Base-by-base conservation (phyloP, 2,888 invertebrate genomes). In the Plagodis dolabraria region DNA sequence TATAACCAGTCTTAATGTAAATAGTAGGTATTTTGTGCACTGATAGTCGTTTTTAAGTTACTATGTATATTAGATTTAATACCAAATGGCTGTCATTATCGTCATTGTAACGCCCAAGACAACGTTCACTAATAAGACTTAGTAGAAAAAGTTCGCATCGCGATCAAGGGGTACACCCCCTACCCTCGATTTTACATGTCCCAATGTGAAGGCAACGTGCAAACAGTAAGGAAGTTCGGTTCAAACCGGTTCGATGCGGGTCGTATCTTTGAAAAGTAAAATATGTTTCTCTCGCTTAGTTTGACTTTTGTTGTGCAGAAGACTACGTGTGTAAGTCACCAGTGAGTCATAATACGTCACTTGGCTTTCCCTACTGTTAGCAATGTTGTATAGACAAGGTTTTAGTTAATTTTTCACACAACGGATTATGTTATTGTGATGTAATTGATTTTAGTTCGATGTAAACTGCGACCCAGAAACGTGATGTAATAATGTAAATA, bases 1-100 rank as follows among this genome's bases (percentile, higher is more conserved):
- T 56, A 50, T 80, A 82, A 85, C 81, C 82, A 85, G 76, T 85
- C 73, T 78, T 53, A 75, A 71, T 90, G 90, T 92, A 91, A 73
- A 91, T 91, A 87, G 71, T 83, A 87, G 79, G 65, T 85, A 87
- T 77, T 86, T 83, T 79, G 83, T 87, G 90, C 92, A 92, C 92
- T 89, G 89, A 90, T 87, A 86, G 83, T 86, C 73, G 74, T 76
- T 74, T 80, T 84, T 89, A 89, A 87, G 88, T 89, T 87, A 83
- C 78, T 83, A 63, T 76, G 58, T 69, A 80, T 68, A 63, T 75
- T 87, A 86, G 83, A 65, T 79, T 74, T 84, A 80, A 76, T 82
- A 80, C 76, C 71, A 82, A 82, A 87, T 85, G 89, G 88, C 89
- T 90, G 88, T 91, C 86, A 84, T 77, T 74, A 82, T 82, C 74